phyloP scores from a whole-genome alignment of 1,140 invertebrate genomes.

The Pygmarrhopalites habei region DNA sequence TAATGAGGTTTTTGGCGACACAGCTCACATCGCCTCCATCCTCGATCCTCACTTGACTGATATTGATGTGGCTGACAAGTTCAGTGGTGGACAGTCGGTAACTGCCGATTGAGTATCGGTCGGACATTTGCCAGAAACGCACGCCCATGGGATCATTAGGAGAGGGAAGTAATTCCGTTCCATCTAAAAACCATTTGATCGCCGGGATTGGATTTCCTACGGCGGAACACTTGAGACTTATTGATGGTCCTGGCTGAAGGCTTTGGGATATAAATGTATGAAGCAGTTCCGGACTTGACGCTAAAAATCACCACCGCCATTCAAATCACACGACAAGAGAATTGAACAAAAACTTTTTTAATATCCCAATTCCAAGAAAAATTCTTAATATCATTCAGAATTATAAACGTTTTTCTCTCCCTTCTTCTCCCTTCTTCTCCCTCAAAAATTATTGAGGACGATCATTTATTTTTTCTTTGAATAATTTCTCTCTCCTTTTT shows the following conservation, averaged over 20 bases:
- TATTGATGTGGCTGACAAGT: conserved; percentile 50
- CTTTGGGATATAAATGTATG: conserved; percentile 45
- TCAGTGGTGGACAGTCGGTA: conserved; percentile 35
- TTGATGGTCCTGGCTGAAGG: conserved; percentile 44
- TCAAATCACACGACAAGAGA: too few species aligned
- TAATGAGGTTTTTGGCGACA: conserved; percentile 43
- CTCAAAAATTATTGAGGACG: too few species aligned
- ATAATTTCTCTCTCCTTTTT: too few species aligned
- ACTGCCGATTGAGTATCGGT: conserved; percentile 27
- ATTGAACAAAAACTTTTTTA: too few species aligned
- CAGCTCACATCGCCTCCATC: conserved; percentile 48
- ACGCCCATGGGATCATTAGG: conserved; percentile 15
- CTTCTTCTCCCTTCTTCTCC: too few species aligned
- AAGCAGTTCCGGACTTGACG: conserved; percentile 37
- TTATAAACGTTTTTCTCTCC: too few species aligned
- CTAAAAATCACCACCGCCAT: too few species aligned
- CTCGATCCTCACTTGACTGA: conserved; percentile 45
- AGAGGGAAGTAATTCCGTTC: conserved; percentile 36
- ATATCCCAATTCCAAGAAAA: too few species aligned
- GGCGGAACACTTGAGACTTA: conserved; percentile 47
- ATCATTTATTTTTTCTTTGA: too few species aligned
- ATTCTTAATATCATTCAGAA: too few species aligned
- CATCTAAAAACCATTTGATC: conserved; percentile 43
- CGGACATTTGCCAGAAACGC: conserved; percentile 28
- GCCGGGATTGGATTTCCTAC: conserved; percentile 47